Base-by-base conservation (phyloP, 53 echinoderm and acorn worm species). In the Henricia sp. region DNA sequence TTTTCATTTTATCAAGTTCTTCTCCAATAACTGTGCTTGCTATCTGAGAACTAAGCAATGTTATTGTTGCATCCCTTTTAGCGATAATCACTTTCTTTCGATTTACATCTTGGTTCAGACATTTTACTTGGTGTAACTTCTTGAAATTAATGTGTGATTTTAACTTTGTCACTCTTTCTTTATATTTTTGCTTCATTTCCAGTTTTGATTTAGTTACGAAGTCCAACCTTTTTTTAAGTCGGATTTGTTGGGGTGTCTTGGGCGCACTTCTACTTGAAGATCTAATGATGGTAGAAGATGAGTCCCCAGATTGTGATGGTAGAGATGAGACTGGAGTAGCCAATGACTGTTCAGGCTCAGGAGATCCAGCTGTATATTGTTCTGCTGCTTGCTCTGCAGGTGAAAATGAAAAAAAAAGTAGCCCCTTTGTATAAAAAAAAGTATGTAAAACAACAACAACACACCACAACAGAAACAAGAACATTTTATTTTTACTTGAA, bases 41-140 rank as follows among this genome's bases (percentile, higher is more conserved):
- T 17, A 70, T 24, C 39, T 70, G 35, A 21, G 34, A 13, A n/a
- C 36, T 27, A 16, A 70, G 28, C 1, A 5, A 36, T 16, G 37
- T 41, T 38, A 32, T 27, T 36, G 37, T 42, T 17, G 26, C 70
- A 36, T 16, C n/a, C 34, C 23, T 14, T 37, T 74, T 74, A 23
- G 26, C 55, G 19, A 53, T 74, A 3, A 37, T 74, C n/a, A 24
- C 37, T 37, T 74, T 29, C 55, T 74, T 74, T 29, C 36, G 8
- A 33, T 19, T 74, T 26, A 74, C 54, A 35, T 33, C 74, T 37
- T 74, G 74, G 27, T 74, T 52, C 30, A 74, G 52, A 55, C 33
- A 37, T 27, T 74, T 74, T 23, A 74, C 52, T 43, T 53, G 29
- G 53, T 44, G 29, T 3, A 13, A 30, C 20, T 17, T 74, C 10